Conservation (phyloP, 2,888 invertebrate species). For the Monochamus alternatus region DNA sequence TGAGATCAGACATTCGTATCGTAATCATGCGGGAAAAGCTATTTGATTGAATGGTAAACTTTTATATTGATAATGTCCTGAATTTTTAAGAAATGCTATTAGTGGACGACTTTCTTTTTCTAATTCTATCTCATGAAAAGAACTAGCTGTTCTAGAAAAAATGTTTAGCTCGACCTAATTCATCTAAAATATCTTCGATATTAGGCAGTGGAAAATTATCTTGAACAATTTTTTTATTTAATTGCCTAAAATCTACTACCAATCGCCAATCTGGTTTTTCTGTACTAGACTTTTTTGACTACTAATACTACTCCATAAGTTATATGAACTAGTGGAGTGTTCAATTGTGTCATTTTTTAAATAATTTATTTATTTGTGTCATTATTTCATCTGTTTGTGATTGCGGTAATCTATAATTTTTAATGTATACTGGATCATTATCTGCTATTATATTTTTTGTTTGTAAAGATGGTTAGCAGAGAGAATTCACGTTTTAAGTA, state of each 20-base stretch:
- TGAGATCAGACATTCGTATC: conserved; percentile 33
- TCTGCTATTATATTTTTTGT: too few species aligned
- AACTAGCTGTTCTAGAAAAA: conserved; percentile 63
- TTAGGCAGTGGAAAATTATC: conserved; percentile 2
- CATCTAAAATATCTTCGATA: conserved; percentile 20
- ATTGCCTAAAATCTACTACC: not conserved
- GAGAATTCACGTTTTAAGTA: too few species aligned
- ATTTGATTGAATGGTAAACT: conserved; percentile 44
- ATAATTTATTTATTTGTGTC: too few species aligned
- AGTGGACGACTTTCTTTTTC: conserved; percentile 9
- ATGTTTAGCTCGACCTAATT: conserved; percentile 36
- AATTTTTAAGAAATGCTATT: conserved; percentile 42
- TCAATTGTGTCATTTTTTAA: too few species aligned
- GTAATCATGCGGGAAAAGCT: conserved; percentile 52
- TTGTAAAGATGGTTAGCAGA: too few species aligned
- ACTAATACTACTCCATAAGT: too few species aligned
- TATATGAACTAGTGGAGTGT: too few species aligned
- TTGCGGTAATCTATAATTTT: too few species aligned
- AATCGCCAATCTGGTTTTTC: not conserved
- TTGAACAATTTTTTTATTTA: not conserved
- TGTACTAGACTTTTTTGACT: too few species aligned
- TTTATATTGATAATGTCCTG: conserved; percentile 25
- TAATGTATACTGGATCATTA: too few species aligned
- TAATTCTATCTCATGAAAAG: conserved; percentile 63
- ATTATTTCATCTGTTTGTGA: too few species aligned